A percentile compares a stretch with the other conserved stretches of the same genome.
Conservation (phyloP, 2,888 invertebrate genomes). For the Scaptodrosophila latifasciaeformis region DNA sequence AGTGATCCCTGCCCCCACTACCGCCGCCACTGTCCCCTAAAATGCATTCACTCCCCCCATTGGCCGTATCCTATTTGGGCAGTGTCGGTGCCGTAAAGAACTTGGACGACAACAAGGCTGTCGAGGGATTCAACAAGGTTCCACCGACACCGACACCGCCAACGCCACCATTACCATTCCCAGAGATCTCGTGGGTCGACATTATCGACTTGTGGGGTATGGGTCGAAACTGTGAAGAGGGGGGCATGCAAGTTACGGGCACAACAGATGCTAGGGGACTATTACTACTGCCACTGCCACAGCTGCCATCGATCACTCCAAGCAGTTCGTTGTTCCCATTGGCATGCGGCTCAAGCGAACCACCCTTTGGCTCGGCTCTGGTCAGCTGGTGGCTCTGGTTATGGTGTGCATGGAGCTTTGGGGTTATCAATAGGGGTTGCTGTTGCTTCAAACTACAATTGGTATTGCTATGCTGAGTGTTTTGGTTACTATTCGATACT, state of each 20-base stretch:
- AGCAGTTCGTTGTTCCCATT: slow-evolving; percentile 58
- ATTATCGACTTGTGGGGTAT: slow-evolving; percentile 74
- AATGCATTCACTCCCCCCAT: slow-evolving; percentile 64
- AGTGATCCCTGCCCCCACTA: slow-evolving; percentile 11
- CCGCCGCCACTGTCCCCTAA: slow-evolving; percentile 46
- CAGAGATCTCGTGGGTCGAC: too few relatives aligned
- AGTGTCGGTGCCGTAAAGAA: slow-evolving; percentile 74
- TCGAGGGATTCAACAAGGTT: slow-evolving; percentile 71
- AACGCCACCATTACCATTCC: too few relatives aligned
- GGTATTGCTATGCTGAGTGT: slow-evolving; percentile 33
- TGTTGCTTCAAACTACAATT: slow-evolving; percentile 69
- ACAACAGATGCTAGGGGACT: slow-evolving; percentile 72
- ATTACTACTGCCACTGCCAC: slow-evolving; percentile 56
- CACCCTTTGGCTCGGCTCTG: slow-evolving; percentile 11
- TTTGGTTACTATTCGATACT: slow-evolving; percentile 13
- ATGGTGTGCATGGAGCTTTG: slow-evolving; percentile 54
- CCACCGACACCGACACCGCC: slow-evolving; percentile 25
- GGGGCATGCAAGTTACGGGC: slow-evolving; percentile 73
- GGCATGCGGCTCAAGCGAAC: slow-evolving; percentile 28
- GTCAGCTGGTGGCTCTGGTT: neutral
- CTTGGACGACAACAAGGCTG: slow-evolving; percentile 73
- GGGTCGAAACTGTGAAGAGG: slow-evolving; percentile 75
- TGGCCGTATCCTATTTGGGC: slow-evolving; percentile 75
- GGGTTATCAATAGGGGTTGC: slow-evolving; percentile 70
- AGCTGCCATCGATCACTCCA: slow-evolving; percentile 58